These are phyloP conservation scores for Penaeus monodon DNA, from an alignment of 2,888 invertebrate species.

Conservation along the genomic window DNA sequence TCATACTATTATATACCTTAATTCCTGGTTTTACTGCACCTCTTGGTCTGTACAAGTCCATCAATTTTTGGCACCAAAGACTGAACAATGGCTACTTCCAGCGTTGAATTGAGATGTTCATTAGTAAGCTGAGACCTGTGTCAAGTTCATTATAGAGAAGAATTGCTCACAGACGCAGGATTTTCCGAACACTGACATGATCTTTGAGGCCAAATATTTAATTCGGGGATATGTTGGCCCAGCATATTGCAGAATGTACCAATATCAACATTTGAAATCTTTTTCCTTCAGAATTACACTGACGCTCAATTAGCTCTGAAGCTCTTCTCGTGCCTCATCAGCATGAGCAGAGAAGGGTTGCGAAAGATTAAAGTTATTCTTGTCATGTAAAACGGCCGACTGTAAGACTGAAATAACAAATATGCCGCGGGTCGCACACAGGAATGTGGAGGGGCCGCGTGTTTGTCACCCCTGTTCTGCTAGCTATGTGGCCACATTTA, in stretches of 20 bases:
- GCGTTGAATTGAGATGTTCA: slow-evolving; percentile 3
- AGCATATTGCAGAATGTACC: slow-evolving; percentile 4
- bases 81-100: slow-evolving; percentile 1
- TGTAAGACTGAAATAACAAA: not conserved
- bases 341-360: not conserved
- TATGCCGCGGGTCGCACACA: not conserved
- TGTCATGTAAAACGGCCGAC: not conserved
- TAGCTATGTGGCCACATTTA: too few relatives aligned
- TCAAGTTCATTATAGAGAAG: slow-evolving; percentile 2
- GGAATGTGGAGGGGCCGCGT: not conserved
- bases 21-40: not conserved
- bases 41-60: not conserved
- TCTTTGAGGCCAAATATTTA: slow-evolving; percentile 11
- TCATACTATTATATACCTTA: too few relatives aligned
- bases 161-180: slow-evolving; percentile 12
- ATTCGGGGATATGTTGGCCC: slow-evolving; percentile 15
- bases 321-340: not conserved
- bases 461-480: too few relatives aligned
- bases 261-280: slow-evolving; percentile 8
- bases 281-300: not conserved
- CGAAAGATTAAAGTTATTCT: not conserved
- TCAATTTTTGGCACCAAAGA: slow-evolving; percentile 15
- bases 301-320: slow-evolving; percentile 9
- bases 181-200: slow-evolving; percentile 18
- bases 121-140: slow-evolving; percentile 13